Evolutionary conservation across 2,113 vertebrate species (phyloP), one percentile per base, ranked within the genome.

Genomic region (Bufo bufo): DNA sequence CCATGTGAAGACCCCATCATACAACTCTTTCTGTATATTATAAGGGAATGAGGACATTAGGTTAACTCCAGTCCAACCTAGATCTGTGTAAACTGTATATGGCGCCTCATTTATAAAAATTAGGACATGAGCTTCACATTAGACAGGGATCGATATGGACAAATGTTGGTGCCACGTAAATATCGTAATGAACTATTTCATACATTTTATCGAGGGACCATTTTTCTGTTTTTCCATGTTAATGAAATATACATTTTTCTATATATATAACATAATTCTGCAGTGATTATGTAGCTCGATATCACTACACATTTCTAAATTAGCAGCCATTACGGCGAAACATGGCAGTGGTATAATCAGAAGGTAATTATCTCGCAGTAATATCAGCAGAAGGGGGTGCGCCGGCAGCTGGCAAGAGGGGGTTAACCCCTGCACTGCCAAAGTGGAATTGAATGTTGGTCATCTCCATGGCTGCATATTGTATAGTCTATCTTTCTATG

Each of bases 381-480:
- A 50, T 75, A 75, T 10, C 19, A 75, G 72, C 72, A 20, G 71
- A 19, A 71, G 66, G 71, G 43, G 43, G 71, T 17, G 71, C 17
- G 71, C 3, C 13, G 8, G 71, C 14, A 49, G 72, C 72, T 8
- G 9, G 72, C 72, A 5, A 17, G 47, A 50, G 16, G 71, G 72
- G 72, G 72, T 75, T 75, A 75, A 75, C 72, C 72, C 50, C 47
- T 50, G 72, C 45, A 49, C 72, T 50, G 72, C 45, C 72, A 75
- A 74, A 50, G 43, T 74, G 71, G 4, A 13, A 72, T 7, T 72
- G 69, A 45, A 72, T 45, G 13, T 6, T 72, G 69, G 23, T 33
- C 66, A 69, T 4, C 66, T 33, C 9, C 23, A 69, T 33, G 33
- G 4, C 14, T 43, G 66, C 33, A 5, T 71, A 43, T 71, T 71